Evolutionary conservation across 2,888 invertebrate species (phyloP).

Genomic region (Diplazon laetatorius): DNA sequence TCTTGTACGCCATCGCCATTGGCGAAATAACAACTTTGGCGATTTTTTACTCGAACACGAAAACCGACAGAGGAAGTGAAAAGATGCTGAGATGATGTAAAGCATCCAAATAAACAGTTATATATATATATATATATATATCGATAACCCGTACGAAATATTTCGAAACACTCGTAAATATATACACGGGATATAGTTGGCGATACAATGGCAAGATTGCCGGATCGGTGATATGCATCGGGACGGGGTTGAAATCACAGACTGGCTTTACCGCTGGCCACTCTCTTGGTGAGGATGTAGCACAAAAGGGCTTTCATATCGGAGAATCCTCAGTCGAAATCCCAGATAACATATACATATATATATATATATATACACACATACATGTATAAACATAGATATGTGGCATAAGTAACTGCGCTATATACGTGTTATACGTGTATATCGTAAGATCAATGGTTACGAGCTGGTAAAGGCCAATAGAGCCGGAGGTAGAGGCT

Average conservation of each 20-base stretch:
- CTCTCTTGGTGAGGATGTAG: constrained; percentile 35
- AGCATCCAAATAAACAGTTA: constrained; percentile 20
- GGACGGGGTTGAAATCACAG: constrained; percentile 19
- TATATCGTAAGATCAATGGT: constrained; percentile 41
- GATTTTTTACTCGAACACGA: constrained; percentile 12
- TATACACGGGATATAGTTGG: neutral
- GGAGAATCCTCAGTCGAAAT: constrained; percentile 29
- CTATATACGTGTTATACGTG: constrained; percentile 14
- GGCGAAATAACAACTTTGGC: constrained; percentile 40
- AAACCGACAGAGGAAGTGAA: constrained; percentile 24
- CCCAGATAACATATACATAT: constrained; percentile 14
- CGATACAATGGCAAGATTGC: constrained; percentile 23
- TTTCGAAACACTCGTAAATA: constrained; percentile 1
- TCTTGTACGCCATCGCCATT: constrained; percentile 1
- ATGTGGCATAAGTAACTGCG: neutral
- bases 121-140: too few species aligned
- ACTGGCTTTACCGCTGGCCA: constrained; percentile 34
- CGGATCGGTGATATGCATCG: constrained; percentile 22
- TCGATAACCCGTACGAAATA: constrained; percentile 17
- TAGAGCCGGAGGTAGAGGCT: constrained; percentile 8
- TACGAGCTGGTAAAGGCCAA: constrained; percentile 43
- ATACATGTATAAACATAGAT: neutral
- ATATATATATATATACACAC: neutral
- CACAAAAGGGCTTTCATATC: constrained; percentile 59
- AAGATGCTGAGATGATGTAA: constrained; percentile 22